These are phyloP conservation scores for Drosophila testacea DNA, from an alignment of 2,888 invertebrate genomes.

Conservation along the genomic window DNA sequence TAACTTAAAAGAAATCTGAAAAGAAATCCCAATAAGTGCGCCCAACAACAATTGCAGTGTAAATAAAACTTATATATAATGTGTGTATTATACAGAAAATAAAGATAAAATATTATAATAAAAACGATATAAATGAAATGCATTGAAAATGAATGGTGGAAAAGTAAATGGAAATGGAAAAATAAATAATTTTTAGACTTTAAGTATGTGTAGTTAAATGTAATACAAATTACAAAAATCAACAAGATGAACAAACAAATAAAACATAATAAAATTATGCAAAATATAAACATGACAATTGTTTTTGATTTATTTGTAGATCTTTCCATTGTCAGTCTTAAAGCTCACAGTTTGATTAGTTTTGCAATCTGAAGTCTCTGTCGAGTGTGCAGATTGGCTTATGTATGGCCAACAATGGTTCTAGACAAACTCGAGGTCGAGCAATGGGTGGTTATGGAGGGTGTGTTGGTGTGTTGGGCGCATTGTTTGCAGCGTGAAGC, in stretches of 20 bases:
- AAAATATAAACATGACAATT: slow-evolving; percentile 39
- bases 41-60: slow-evolving; percentile 40
- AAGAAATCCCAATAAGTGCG: slow-evolving; percentile 4
- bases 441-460: background rate
- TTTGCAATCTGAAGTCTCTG: slow-evolving; percentile 41
- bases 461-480: background rate
- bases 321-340: slow-evolving; percentile 11
- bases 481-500: slow-evolving; percentile 55
- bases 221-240: slow-evolving; percentile 71
- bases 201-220: slow-evolving; percentile 84
- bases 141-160: slow-evolving; percentile 33
- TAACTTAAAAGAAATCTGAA: slow-evolving; percentile 3
- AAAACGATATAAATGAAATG: slow-evolving; percentile 39
- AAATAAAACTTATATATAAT: slow-evolving; percentile 53
- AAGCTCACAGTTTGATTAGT: slow-evolving; percentile 52
- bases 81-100: slow-evolving; percentile 40
- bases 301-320: slow-evolving; percentile 1
- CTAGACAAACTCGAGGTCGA: background rate
- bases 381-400: slow-evolving; percentile 54
- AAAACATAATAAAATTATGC: slow-evolving; percentile 81
- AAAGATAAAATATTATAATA: slow-evolving; percentile 4
- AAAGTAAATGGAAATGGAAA: slow-evolving; percentile 17
- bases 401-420: slow-evolving; percentile 38
- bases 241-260: slow-evolving; percentile 63
- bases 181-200: slow-evolving; percentile 47